These are phyloP conservation scores for Ypsolopha scabrella DNA, from an alignment of 2,888 invertebrate genomes.

Conservation along the genomic window DNA sequence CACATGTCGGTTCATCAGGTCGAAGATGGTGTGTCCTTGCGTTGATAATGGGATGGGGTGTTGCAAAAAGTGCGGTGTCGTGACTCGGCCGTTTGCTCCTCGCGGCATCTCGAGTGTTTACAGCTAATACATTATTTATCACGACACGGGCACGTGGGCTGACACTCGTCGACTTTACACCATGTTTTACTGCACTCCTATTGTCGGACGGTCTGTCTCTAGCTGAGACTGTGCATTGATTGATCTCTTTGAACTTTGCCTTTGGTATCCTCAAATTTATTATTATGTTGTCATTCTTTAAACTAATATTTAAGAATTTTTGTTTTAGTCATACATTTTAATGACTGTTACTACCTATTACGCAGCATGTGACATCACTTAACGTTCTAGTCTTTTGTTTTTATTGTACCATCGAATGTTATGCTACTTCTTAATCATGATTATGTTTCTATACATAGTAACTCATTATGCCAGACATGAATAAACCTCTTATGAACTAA, in stretches of 20 bases:
- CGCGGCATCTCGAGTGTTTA: constrained; percentile 22
- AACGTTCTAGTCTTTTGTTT: no score
- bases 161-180: constrained; percentile 29
- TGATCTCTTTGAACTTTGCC: neutral
- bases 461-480: no score
- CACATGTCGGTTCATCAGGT: no score
- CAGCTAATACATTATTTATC: constrained; percentile 42
- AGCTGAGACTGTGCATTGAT: neutral
- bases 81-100: constrained; percentile 25
- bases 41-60: constrained; percentile 5
- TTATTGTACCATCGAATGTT: no score
- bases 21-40: constrained; percentile 3
- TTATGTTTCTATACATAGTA: no score
- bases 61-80: constrained; percentile 27
- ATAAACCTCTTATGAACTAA: no score
- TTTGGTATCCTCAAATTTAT: neutral
- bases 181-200: constrained; percentile 21
- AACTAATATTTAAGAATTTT: neutral
- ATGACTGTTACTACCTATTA: no score
- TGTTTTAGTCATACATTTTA: no score
- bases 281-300: neutral
- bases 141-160: constrained; percentile 43
- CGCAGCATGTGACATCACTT: no score
- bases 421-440: no score
- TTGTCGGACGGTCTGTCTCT: constrained; percentile 15